These are phyloP conservation scores for Saccopteryx bilineata DNA, from an alignment of 2,113 vertebrate species.

Conservation along the genomic window DNA sequence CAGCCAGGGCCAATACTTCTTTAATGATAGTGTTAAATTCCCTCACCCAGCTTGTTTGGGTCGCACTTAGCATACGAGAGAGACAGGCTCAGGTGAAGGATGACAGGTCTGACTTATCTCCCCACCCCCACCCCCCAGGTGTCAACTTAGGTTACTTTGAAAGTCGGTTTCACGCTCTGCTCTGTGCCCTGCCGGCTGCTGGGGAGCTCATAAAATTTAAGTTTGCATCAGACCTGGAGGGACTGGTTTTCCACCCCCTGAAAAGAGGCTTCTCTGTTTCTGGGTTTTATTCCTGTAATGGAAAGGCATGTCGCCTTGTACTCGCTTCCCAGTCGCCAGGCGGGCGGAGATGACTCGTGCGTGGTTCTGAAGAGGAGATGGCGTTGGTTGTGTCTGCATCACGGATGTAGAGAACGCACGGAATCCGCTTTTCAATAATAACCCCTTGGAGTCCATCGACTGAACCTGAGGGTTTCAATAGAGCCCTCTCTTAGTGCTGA, in stretches of 20 bases:
- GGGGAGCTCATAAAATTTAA: conserved; percentile 63
- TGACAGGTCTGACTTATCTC: conserved; percentile 18
- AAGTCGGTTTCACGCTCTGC: background rate
- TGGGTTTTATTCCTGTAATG: conserved; percentile 4
- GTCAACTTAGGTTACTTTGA: conserved; percentile 52
- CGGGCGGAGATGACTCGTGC: background rate
- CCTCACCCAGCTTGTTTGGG: background rate
- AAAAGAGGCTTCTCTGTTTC: conserved; percentile 47
- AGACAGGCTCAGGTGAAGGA: conserved; percentile 41
- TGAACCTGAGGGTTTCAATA: background rate
- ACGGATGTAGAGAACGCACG: background rate
- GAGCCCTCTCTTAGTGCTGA: background rate
- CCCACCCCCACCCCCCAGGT: background rate
- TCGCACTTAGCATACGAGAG: conserved; percentile 62
- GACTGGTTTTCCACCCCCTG: background rate
- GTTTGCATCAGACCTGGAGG: conserved; percentile 24
- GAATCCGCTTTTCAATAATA: background rate
- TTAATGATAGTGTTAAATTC: conserved; percentile 43
- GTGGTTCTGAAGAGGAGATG: background rate
- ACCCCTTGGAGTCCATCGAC: background rate
- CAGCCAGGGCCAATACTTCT: too few relatives aligned
- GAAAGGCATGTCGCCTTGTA: background rate
- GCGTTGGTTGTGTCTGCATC: background rate
- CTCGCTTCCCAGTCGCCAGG: background rate
- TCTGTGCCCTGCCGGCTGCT: background rate